Evolutionary conservation across 2,113 vertebrate species (phyloP), one percentile per base, ranked within the genome.

Genomic region (Pampusana beccarii): DNA sequence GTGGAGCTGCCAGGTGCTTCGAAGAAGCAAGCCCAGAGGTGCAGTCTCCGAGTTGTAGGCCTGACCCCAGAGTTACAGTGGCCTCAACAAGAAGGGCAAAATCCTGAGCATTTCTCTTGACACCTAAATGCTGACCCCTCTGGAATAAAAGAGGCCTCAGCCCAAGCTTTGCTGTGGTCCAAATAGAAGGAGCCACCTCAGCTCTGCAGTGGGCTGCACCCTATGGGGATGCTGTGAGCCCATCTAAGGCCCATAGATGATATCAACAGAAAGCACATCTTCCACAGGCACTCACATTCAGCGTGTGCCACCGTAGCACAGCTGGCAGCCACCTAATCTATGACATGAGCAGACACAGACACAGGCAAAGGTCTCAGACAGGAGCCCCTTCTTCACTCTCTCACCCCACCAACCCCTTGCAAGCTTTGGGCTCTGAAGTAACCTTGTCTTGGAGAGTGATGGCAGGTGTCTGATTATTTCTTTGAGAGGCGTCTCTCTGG

Each of bases 251-350:
- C 64, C 64, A 21, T 1, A 26, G 36, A 12, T 46, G 44, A 46
- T 46, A 46, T 19, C 3, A 48, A 31, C 19, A 34, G 28, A 24
- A 57, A 58, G 28, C 72, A 58, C 48, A 54, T 46, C 44, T 46
- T 46, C 50, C 82, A 36, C 28, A 33, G 19, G 29, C 38, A 40
- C 18, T 62, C 21, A 13, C 64, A 12, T 58, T 44, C 36, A 70
- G 33, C 10, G 19, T 0, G 1, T 65, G 38, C 69, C 51, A 64
- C 26, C 2, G 1, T 3, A 69, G 19, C n/a, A 36, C 0, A 0
- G 12, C 4, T 48, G 42, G 69, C 50, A 79, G 80, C 66, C 64
- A 58, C 67, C 3, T 57, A 54, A 71, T 10, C 15, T 0, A 0
- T 38, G 75, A 74, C 15, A 36, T 3, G 10, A 84, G 34, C 54